phyloP scores from a whole-genome alignment of 2,888 invertebrate species.

The Hypena proboscidalis region DNA sequence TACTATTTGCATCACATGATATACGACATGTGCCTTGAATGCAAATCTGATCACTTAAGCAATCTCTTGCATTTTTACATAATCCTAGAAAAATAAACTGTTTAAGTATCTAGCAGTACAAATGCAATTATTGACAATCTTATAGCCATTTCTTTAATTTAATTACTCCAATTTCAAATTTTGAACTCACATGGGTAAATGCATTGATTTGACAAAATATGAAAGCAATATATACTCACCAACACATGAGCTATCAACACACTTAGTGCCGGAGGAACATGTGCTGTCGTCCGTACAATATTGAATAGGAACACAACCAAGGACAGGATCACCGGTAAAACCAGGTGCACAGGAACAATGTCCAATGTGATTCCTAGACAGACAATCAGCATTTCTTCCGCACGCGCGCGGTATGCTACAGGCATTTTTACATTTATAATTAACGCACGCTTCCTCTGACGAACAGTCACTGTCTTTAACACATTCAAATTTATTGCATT shows the following conservation, averaged over 20 bases:
- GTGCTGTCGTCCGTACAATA: slow-evolving; percentile 93
- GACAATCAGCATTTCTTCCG: slow-evolving; percentile 91
- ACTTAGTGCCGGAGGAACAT: slow-evolving; percentile 93
- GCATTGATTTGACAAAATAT: too few species aligned
- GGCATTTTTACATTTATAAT: slow-evolving; percentile 92
- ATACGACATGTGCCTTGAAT: slow-evolving; percentile 94
- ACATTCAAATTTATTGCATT: slow-evolving; percentile 91
- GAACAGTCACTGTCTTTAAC: slow-evolving; percentile 91
- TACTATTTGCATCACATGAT: slow-evolving; percentile 91
- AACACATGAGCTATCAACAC: slow-evolving; percentile 92
- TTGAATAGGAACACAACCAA: slow-evolving; percentile 93
- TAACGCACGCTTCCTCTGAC: slow-evolving; percentile 89
- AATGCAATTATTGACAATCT: too few species aligned
- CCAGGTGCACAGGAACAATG: slow-evolving; percentile 94
- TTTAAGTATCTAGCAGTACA: too few species aligned
- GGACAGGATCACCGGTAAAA: slow-evolving; percentile 93
- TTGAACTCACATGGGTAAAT: too few species aligned
- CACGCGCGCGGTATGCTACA: slow-evolving; percentile 93
- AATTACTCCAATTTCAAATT: too few species aligned
- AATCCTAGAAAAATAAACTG: slow-evolving; percentile 82
- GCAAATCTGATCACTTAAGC: slow-evolving; percentile 93
- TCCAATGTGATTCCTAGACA: slow-evolving; percentile 91
- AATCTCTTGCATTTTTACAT: slow-evolving; percentile 93
- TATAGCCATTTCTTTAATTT: too few species aligned
- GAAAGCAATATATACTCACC: too few species aligned